Base-by-base conservation (phyloP, 2,888 invertebrate species). In the Hyles lineata region DNA sequence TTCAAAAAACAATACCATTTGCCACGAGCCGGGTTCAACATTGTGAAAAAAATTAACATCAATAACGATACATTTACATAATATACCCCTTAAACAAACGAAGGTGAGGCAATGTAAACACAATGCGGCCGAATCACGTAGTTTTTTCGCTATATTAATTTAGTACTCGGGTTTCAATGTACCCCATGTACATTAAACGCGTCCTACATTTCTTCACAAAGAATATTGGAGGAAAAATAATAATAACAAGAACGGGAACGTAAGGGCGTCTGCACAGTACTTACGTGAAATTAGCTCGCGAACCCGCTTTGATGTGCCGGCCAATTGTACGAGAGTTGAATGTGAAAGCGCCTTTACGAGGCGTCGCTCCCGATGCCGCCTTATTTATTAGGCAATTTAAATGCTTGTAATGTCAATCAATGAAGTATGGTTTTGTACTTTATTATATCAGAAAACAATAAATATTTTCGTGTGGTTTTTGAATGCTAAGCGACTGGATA, bases 201-300 rank as follows among this genome's bases (percentile, higher is more conserved):
- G 87, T 83, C 89, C 90, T 90, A 90, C 88, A 84, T 82, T 89
- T 87, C 85, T 87, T 90, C 84, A 90, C 90, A 92, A 93, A 91
- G 90, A 89, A 90, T 55, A 89, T 90, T 87, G 85, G 87, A 88
- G 89, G 87, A 88, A 87, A 86, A 90, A 91, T 91, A 93, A 91
- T 91, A 93, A 93, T 89, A 85, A 84, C 85, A 84, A 83, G 84
- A 83, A 67, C 67, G 83, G 78, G 81, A 84, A 89, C 87, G 87
- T 90, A 92, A 93, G 92, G 91, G 91, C 90, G 90, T 90, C 85
- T 88, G 87, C 86, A 86, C 85, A 88, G 92, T 91, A 90, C 93
- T 93, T 93, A 92, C 90, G 89, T 92, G 90, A 93, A 93, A 94
- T 94, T 94, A 93, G 93, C 93, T 89, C 85, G 87, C 85, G 89